These are phyloP conservation scores for Zoanthus sociatus DNA, from an alignment of 92 coral and sea anemone species.

Conservation along the genomic window DNA sequence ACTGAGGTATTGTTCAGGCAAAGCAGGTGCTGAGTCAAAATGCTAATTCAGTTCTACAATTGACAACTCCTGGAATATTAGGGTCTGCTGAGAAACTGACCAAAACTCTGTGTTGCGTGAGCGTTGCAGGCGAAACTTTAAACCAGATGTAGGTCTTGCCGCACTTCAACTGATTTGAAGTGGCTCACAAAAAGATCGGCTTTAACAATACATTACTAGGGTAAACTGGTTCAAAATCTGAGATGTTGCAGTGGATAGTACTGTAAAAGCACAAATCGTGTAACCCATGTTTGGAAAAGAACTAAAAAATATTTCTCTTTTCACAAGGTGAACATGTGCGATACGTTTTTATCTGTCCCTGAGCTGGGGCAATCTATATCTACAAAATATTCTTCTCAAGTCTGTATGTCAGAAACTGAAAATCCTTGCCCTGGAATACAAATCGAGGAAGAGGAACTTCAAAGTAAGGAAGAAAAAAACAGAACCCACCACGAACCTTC, in stretches of 20 bases:
- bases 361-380: constrained; percentile 59
- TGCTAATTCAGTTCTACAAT: constrained; percentile 74
- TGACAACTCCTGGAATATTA: constrained; percentile 79
- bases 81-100: constrained; percentile 59
- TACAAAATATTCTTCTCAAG: constrained; percentile 16
- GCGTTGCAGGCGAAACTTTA: constrained; percentile 31
- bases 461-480: not conserved
- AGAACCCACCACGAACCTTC: constrained; percentile 42
- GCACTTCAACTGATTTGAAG: constrained; percentile 2
- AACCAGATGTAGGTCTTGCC: constrained; percentile 71
- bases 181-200: not conserved
- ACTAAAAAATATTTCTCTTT: not conserved
- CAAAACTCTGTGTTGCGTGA: constrained; percentile 52
- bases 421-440: constrained; percentile 29
- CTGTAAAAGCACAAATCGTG: constrained; percentile 26
- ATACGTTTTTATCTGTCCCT: constrained; percentile 51
- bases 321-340: constrained; percentile 56
- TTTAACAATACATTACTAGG: not conserved
- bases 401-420: constrained; percentile 20
- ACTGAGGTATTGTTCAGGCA: constrained; percentile 67
- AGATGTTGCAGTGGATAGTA: not conserved
- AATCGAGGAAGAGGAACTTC: constrained; percentile 2
- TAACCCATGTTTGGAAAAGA: constrained; percentile 24
- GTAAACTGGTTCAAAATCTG: not conserved
- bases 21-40: constrained; percentile 84